These are phyloP conservation scores for Rallus limicola DNA, from an alignment of 2,113 vertebrate genomes.

Conservation along the genomic window DNA sequence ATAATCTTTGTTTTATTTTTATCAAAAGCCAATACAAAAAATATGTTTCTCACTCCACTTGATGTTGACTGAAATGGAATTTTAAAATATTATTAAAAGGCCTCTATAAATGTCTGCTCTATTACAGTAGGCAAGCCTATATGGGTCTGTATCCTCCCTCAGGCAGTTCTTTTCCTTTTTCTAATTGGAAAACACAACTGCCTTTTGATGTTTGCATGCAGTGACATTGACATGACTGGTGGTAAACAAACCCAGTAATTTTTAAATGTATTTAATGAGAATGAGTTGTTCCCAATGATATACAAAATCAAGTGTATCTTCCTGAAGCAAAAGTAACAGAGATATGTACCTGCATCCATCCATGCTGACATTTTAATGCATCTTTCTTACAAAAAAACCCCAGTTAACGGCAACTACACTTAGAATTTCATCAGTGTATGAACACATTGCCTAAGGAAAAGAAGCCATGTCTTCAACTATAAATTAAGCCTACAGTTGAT, in stretches of 20 bases:
- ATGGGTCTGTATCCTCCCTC: neutral
- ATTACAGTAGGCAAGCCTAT: neutral
- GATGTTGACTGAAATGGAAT: neutral
- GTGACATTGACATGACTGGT: neutral
- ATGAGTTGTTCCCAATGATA: neutral
- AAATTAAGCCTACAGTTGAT: neutral
- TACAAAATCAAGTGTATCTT: neutral
- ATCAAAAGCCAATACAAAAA: constrained; percentile 10
- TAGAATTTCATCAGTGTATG: neutral
- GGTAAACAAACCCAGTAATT: constrained; percentile 3
- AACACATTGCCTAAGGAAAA: neutral
- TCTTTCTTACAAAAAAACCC: neutral
- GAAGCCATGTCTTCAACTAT: neutral
- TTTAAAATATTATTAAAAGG: constrained; percentile 22
- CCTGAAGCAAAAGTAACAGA: neutral
- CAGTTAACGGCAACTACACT: neutral
- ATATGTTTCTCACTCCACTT: constrained; percentile 14
- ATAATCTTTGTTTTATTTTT: neutral
- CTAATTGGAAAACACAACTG: constrained; percentile 25
- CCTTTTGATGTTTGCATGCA: neutral
- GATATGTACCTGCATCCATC: neutral
- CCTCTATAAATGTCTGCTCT: neutral
- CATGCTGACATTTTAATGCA: neutral
- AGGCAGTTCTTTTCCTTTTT: constrained; percentile 6
- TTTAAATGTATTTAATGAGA: neutral